Conservation (phyloP, 2,797 vertebrate genomes). For the Apodemus agrarius region DNA sequence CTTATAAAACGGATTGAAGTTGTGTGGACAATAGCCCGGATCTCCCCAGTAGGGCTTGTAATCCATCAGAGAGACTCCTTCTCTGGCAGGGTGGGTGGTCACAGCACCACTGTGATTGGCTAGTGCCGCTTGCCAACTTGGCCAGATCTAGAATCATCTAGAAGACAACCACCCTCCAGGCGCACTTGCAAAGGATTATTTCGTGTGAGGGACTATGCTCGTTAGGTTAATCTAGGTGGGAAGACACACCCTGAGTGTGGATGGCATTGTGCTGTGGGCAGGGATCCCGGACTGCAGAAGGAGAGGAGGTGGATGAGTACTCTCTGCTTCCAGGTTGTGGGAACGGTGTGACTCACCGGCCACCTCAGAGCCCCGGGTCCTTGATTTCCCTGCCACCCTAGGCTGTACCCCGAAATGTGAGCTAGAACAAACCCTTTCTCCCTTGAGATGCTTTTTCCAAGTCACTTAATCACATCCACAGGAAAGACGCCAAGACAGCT, state of each 20-base stretch:
- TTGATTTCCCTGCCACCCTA: too few relatives aligned
- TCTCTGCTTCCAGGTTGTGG: neutral
- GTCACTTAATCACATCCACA: neutral
- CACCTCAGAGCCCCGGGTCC: neutral
- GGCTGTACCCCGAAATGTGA: too few relatives aligned
- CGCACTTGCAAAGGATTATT: neutral
- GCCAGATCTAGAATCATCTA: neutral
- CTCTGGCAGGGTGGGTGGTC: neutral
- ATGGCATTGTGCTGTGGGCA: too few relatives aligned
- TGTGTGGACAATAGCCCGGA: neutral
- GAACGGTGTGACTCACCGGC: neutral
- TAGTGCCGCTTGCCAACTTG: neutral
- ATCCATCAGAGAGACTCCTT: constrained; percentile 2
- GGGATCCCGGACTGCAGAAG: too few relatives aligned
- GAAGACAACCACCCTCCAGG: neutral
- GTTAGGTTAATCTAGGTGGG: too few relatives aligned
- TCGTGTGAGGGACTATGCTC: neutral
- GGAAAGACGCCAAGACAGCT: neutral
- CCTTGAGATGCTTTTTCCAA: neutral
- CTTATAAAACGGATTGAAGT: neutral
- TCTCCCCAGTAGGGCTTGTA: constrained; percentile 15
- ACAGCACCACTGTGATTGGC: neutral
- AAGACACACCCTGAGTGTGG: neutral
- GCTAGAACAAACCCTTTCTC: neutral
- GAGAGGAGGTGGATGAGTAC: neutral